A percentile compares a stretch with the other conserved stretches of the same genome.
phyloP scores from a whole-genome alignment of 2,113 vertebrate genomes.

The Phylloscopus whistleri region DNA sequence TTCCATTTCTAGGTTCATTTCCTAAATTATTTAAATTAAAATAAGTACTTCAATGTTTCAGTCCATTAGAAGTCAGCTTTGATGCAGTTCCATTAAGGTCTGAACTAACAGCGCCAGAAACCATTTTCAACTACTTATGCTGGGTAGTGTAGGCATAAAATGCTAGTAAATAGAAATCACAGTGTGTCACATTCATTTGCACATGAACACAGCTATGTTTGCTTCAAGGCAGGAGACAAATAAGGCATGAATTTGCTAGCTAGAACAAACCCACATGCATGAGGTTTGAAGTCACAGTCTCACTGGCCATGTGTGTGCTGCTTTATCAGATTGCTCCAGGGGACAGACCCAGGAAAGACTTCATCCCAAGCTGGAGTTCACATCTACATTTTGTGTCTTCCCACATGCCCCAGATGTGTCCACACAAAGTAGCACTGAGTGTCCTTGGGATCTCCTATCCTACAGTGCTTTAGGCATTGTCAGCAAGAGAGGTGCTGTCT shows the following conservation, averaged over 20 bases:
- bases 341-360: background rate
- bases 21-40: constrained; percentile 8
- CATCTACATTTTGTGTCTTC: background rate
- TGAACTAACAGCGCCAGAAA: background rate
- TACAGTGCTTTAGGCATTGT: background rate
- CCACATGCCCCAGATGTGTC: background rate
- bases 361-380: background rate
- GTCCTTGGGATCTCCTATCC: background rate
- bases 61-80: background rate
- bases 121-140: background rate
- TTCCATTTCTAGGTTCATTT: background rate
- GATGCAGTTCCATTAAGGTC: background rate
- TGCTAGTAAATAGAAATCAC: background rate
- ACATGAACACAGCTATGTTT: background rate
- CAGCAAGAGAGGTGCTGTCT: background rate
- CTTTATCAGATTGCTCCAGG: background rate
- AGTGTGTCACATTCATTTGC: background rate
- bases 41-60: background rate
- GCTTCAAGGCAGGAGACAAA: constrained; percentile 2
- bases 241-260: background rate
- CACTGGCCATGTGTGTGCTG: background rate
- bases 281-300: background rate
- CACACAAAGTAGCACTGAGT: background rate
- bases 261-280: background rate
- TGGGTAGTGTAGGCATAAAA: background rate